Conservation (phyloP, 2,113 vertebrate species). For the Hippocampus abdominalis region DNA sequence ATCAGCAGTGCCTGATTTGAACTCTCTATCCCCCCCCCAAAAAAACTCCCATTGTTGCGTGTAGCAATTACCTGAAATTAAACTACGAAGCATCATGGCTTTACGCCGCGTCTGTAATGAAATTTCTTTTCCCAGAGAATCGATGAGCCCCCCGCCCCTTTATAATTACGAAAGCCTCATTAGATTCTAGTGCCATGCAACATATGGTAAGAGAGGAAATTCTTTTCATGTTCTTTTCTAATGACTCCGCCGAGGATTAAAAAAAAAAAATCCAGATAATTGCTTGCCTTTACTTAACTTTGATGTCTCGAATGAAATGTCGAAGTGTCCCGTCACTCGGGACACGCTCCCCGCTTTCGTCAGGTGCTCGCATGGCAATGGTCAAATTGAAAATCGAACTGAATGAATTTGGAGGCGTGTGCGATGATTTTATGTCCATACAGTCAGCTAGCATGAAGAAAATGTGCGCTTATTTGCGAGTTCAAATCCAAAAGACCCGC, state of each 20-base stretch:
- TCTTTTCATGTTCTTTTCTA: slow-evolving; percentile 59
- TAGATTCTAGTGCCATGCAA: slow-evolving; percentile 60
- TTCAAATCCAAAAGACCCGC: no score
- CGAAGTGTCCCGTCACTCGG: neutral
- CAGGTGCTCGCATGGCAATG: neutral
- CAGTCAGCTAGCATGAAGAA: no score
- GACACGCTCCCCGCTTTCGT: neutral
- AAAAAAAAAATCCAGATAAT: slow-evolving; percentile 8
- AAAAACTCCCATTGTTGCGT: slow-evolving; percentile 45
- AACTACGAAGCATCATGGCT: slow-evolving; percentile 37
- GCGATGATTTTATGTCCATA: no score
- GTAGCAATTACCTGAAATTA: slow-evolving; percentile 45
- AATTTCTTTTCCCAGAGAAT: slow-evolving; percentile 59
- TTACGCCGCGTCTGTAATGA: slow-evolving; percentile 43
- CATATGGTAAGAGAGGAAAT: slow-evolving; percentile 54
- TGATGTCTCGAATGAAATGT: slow-evolving; percentile 29
- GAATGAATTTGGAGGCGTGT: no score
- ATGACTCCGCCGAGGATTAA: slow-evolving; percentile 36
- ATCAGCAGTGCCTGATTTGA: slow-evolving; percentile 2
- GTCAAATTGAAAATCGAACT: no score
- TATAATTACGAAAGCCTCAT: slow-evolving; percentile 68
- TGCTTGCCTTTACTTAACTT: slow-evolving; percentile 35
- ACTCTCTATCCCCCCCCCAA: slow-evolving; percentile 16
- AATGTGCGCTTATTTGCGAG: no score
- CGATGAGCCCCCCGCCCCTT: slow-evolving; percentile 30